Conservation (phyloP, 2,113 vertebrate species). For the Pseudorectes ferrugineus region DNA sequence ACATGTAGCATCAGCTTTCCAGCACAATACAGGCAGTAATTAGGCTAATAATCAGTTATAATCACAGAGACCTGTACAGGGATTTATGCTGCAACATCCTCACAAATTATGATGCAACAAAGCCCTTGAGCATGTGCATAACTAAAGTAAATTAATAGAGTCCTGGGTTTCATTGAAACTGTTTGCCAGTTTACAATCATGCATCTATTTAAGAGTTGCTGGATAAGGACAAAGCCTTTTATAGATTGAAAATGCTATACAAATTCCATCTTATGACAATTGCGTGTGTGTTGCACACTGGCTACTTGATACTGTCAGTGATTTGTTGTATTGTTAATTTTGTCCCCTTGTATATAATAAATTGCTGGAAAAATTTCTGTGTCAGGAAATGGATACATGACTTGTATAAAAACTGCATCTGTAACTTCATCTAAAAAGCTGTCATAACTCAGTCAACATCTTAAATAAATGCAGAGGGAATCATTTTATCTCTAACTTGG, state of each 20-base stretch:
- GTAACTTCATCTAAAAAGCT: neutral
- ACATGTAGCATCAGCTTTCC: neutral
- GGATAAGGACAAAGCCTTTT: neutral
- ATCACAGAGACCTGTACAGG: neutral
- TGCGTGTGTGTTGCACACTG: neutral
- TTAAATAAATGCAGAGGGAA: neutral
- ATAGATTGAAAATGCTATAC: neutral
- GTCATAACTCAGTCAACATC: neutral
- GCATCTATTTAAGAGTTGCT: neutral
- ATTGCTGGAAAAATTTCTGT: neutral
- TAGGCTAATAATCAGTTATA: slow-evolving; percentile 15
- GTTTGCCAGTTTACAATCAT: neutral
- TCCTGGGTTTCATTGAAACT: slow-evolving; percentile 57
- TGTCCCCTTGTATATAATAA: neutral
- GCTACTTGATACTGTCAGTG: neutral
- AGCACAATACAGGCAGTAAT: neutral
- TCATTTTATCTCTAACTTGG: neutral
- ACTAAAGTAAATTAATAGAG: slow-evolving; percentile 31
- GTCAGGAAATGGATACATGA: neutral
- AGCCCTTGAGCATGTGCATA: slow-evolving; percentile 6
- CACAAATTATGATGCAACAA: slow-evolving; percentile 19
- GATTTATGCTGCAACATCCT: neutral
- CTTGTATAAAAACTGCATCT: neutral
- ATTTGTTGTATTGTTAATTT: neutral
- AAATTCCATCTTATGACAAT: neutral